These are phyloP conservation scores for Hemicordylus capensis DNA, from an alignment of 2,113 vertebrate species.

Conservation along the genomic window DNA sequence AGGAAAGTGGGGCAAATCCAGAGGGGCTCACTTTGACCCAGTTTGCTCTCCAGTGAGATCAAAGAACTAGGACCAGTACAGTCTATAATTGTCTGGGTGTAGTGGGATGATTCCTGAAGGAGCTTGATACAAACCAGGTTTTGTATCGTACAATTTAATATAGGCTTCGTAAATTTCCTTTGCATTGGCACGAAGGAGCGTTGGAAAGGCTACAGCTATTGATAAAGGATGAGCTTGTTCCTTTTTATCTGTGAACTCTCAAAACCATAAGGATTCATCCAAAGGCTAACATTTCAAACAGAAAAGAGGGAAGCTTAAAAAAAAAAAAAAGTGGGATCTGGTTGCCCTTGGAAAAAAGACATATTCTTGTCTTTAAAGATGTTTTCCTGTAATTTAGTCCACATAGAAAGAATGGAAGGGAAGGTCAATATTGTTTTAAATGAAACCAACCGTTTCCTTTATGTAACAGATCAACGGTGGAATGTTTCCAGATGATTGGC, in stretches of 20 bases:
- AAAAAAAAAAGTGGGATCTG: conserved; percentile 35
- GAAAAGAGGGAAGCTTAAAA: conserved; percentile 43
- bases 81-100: neutral
- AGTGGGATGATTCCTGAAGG: neutral
- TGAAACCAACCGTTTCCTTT: conserved; percentile 64
- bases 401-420: conserved; percentile 54
- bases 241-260: neutral
- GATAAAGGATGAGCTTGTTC: conserved; percentile 6
- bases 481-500: conserved; percentile 59
- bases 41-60: neutral
- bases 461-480: conserved; percentile 49
- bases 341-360: conserved; percentile 31
- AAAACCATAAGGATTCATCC: conserved; percentile 26
- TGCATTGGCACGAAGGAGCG: neutral
- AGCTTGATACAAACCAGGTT: neutral
- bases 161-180: neutral
- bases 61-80: neutral
- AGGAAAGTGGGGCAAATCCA: neutral
- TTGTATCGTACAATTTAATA: neutral
- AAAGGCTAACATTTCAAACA: neutral
- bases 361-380: conserved; percentile 35
- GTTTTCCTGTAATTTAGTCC: conserved; percentile 54
- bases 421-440: conserved; percentile 68
- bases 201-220: neutral
- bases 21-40: neutral